These are phyloP conservation scores for Gallirallus australis DNA, from an alignment of 2,797 vertebrate genomes.

Conservation along the genomic window DNA sequence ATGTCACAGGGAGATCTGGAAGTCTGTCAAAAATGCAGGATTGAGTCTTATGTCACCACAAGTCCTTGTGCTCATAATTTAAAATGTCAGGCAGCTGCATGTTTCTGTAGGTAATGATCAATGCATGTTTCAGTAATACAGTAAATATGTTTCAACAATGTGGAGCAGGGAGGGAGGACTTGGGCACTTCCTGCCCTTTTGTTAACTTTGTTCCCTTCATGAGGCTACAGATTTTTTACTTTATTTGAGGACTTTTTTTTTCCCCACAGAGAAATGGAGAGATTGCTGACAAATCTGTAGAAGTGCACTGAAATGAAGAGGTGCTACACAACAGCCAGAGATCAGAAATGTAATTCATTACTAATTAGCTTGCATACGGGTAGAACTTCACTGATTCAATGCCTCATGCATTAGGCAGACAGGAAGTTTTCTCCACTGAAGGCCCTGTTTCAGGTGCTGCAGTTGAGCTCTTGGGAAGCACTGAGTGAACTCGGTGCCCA, in stretches of 20 bases:
- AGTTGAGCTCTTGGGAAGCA: background rate
- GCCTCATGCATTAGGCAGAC: background rate
- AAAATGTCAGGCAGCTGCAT: background rate
- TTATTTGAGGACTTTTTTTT: background rate
- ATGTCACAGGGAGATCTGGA: background rate
- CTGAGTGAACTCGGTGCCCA: background rate
- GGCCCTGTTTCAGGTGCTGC: background rate
- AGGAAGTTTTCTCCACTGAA: background rate
- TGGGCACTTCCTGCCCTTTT: background rate
- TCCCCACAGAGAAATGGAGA: background rate
- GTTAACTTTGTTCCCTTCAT: background rate
- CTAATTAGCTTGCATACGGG: conserved; percentile 26
- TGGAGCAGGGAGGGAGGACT: background rate
- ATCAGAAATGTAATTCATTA: conserved; percentile 37
- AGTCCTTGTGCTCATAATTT: background rate
- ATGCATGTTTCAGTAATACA: background rate
- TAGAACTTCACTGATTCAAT: conserved; percentile 14
- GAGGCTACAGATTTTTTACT: background rate
- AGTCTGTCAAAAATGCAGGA: background rate
- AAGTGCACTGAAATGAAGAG: background rate
- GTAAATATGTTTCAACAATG: background rate
- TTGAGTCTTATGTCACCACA: background rate
- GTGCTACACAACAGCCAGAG: background rate
- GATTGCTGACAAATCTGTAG: background rate
- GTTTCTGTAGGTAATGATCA: background rate